Conservation (phyloP, 2,888 invertebrate genomes). For the Lottia gigantea region DNA sequence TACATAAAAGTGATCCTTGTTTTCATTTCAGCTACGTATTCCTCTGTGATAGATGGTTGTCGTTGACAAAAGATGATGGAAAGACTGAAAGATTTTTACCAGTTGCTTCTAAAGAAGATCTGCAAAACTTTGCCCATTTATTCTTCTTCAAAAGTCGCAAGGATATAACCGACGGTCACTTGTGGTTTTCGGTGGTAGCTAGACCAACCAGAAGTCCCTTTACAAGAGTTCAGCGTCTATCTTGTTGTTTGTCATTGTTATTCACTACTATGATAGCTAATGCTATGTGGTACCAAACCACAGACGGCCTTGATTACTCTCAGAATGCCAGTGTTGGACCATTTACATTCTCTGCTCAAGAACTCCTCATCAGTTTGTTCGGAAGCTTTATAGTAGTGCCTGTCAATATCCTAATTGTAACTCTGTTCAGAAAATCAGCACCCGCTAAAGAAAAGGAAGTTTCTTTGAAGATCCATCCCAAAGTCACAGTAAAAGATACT, state of each 20-base stretch:
- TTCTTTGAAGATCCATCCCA: background rate
- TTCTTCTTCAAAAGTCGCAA: conserved; percentile 59
- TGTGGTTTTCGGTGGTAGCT: conserved; percentile 69
- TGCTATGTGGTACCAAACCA: conserved; percentile 47
- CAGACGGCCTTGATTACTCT: conserved; percentile 23
- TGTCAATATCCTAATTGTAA: conserved; percentile 39
- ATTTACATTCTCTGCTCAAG: conserved; percentile 39
- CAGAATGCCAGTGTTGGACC: conserved; percentile 43
- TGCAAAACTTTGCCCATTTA: conserved; percentile 62
- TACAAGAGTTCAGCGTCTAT: conserved; percentile 60
- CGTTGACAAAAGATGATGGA: conserved; percentile 65
- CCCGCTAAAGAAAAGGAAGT: conserved; percentile 4
- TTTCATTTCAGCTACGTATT: conserved; percentile 44
- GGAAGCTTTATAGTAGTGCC: conserved; percentile 44
- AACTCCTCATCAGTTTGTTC: conserved; percentile 41
- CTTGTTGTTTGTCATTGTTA: conserved; percentile 35
- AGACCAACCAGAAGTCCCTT: conserved; percentile 67
- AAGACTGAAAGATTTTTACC: conserved; percentile 67
- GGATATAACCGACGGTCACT: conserved; percentile 67
- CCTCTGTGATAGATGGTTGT: conserved; percentile 66
- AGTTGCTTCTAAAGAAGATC: conserved; percentile 62
- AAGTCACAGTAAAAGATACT: background rate
- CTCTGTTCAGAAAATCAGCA: conserved; percentile 40
- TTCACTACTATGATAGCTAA: conserved; percentile 33
- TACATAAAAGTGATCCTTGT: no score